Percentiles rank a stretch among this genome's conserved stretches.
Conservation (phyloP, 2,113 vertebrate species). For the Spea bombifrons region DNA sequence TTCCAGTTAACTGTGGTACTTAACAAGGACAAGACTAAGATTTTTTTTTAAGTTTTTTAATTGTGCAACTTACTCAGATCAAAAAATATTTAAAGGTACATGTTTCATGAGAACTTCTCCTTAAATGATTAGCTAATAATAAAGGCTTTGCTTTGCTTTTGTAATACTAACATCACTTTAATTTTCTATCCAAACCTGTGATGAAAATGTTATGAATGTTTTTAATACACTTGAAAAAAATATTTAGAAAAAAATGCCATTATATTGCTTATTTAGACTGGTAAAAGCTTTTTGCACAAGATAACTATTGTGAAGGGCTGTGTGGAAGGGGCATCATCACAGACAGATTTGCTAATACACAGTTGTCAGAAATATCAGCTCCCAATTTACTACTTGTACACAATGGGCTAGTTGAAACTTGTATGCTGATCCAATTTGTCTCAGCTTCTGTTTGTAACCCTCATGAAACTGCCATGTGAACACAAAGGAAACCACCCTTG, state of each 20-base stretch:
- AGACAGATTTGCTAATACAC: conserved; percentile 74
- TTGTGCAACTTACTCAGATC: too few relatives aligned
- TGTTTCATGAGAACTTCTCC: too few relatives aligned
- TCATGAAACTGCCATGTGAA: conserved; percentile 68
- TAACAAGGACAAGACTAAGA: too few relatives aligned
- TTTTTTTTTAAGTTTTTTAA: too few relatives aligned
- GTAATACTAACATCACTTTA: conserved; percentile 58
- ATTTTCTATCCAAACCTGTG: conserved; percentile 58
- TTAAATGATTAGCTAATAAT: too few relatives aligned
- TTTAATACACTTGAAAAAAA: conserved; percentile 59
- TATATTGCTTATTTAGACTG: conserved; percentile 62
- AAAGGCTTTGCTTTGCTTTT: conserved; percentile 52
- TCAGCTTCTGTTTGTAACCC: conserved; percentile 89
- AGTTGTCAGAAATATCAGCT: conserved; percentile 79
- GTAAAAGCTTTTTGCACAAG: conserved; percentile 68
- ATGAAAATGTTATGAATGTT: conserved; percentile 50
- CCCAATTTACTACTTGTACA: conserved; percentile 83
- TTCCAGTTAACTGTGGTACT: too few relatives aligned
- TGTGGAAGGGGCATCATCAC: conserved; percentile 49
- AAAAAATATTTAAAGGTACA: too few relatives aligned
- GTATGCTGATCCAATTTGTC: conserved; percentile 84
- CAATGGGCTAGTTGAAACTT: conserved; percentile 91
- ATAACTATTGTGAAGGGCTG: conserved; percentile 59
- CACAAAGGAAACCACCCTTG: conserved; percentile 69
- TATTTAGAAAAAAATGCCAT: conserved; percentile 54